These are phyloP conservation scores for Gila robusta DNA, from an alignment of 2,797 vertebrate species.

Conservation along the genomic window DNA sequence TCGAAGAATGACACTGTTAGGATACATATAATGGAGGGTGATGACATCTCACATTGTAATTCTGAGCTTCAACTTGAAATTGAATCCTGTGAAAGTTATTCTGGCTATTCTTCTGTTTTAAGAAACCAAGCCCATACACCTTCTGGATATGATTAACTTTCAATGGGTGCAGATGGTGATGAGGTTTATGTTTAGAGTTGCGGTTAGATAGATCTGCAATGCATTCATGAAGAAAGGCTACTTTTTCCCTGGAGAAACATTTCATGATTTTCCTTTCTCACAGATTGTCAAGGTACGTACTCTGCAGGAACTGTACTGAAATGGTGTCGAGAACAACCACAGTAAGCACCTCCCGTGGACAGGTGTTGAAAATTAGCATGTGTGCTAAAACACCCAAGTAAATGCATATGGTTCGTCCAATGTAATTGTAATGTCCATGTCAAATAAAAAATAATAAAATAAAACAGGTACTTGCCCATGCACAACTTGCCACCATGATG, in stretches of 20 bases:
- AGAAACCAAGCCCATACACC: constrained; percentile 44
- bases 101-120: constrained; percentile 44
- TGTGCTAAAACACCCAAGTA: too few relatives aligned
- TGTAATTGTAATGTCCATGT: too few relatives aligned
- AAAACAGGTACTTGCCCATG: background rate
- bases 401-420: too few relatives aligned
- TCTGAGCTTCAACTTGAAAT: constrained; percentile 30
- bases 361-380: too few relatives aligned
- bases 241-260: constrained; percentile 54
- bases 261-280: constrained; percentile 38
- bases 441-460: too few relatives aligned
- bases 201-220: constrained; percentile 46
- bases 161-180: constrained; percentile 48
- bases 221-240: constrained; percentile 43
- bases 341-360: background rate
- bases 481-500: background rate
- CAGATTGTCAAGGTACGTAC: constrained; percentile 39
- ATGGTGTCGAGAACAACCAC: background rate
- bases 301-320: constrained; percentile 43
- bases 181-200: constrained; percentile 60
- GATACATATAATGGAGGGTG: constrained; percentile 12
- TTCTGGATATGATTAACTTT: constrained; percentile 65
- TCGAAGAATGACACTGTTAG: constrained; percentile 37
- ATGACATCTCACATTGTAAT: constrained; percentile 17
- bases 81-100: constrained; percentile 36